A percentile compares a stretch with the other conserved stretches of the same genome.
Evolutionary conservation across 1,140 invertebrate genomes (phyloP).

Genomic region (Drosophila dunni): DNA sequence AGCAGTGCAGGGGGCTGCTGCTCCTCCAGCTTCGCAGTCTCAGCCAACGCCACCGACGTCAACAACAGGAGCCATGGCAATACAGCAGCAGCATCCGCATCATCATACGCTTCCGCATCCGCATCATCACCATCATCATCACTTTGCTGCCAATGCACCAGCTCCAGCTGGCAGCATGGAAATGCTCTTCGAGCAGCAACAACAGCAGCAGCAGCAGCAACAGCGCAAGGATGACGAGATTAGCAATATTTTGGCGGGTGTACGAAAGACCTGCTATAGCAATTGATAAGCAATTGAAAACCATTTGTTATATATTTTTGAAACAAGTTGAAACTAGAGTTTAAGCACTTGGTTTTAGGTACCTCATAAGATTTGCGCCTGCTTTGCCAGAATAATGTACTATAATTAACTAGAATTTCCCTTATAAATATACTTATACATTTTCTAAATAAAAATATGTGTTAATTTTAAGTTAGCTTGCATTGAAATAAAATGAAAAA

Average conservation of each 20-base stretch:
- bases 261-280: conserved; percentile 94
- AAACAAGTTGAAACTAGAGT: conserved; percentile 29
- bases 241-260: conserved; percentile 93
- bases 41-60: conserved; percentile 5
- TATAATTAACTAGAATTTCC: conserved; percentile 33
- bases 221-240: conserved; percentile 91
- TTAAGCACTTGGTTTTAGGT: conserved; percentile 43
- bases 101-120: conserved; percentile 24
- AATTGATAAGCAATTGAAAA: conserved; percentile 86
- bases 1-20: conserved; percentile 15
- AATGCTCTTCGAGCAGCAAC: conserved; percentile 82
- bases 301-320: conserved; percentile 35
- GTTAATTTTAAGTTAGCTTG: conserved; percentile 44
- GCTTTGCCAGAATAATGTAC: conserved; percentile 18
- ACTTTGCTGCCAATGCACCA: conserved; percentile 46
- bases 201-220: conserved; percentile 84
- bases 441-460: conserved; percentile 17
- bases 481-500: conserved; percentile 45
- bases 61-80: conserved; percentile 4
- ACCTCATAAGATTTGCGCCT: conserved; percentile 18
- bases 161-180: conserved; percentile 57
- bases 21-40: conserved; percentile 25
- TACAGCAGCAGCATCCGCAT: conserved; percentile 21
- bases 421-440: conserved; percentile 1
- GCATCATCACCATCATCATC: conserved; percentile 35